Conservation (phyloP, 2,888 invertebrate species). For the Caenorhabditis sp. region DNA sequence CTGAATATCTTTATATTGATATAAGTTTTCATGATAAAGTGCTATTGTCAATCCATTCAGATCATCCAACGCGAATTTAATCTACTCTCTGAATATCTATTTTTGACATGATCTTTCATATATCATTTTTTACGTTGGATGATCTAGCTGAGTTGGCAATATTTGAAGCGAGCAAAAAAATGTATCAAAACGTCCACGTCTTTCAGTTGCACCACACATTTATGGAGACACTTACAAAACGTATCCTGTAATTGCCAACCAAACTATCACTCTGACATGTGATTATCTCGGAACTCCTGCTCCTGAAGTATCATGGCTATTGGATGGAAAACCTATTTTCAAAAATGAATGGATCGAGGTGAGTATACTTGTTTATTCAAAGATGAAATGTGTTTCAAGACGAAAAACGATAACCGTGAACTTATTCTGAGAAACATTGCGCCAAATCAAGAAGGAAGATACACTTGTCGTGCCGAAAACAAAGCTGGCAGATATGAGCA, state of each 20-base stretch:
- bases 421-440: slow-evolving; percentile 36
- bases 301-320: slow-evolving; percentile 49
- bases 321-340: slow-evolving; percentile 58
- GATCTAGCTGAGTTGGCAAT: no score
- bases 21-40: no score
- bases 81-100: no score
- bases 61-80: no score
- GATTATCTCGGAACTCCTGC: slow-evolving; percentile 35
- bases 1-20: no score
- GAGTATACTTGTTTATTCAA: background rate
- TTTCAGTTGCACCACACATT: slow-evolving; percentile 75
- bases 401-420: slow-evolving; percentile 15
- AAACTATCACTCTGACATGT: slow-evolving; percentile 72
- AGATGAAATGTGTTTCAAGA: slow-evolving; percentile 19
- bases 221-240: slow-evolving; percentile 60
- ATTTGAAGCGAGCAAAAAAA: no score
- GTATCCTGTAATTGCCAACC: slow-evolving; percentile 70
- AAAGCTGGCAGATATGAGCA: slow-evolving; percentile 71
- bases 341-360: slow-evolving; percentile 40
- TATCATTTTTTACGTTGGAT: no score
- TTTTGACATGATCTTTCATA: no score
- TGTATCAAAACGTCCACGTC: no score
- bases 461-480: slow-evolving; percentile 73
- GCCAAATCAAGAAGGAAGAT: slow-evolving; percentile 70
- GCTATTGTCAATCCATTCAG: no score